phyloP scores from a whole-genome alignment of 2,113 vertebrate genomes.

The Coptodon bakossiorum region DNA sequence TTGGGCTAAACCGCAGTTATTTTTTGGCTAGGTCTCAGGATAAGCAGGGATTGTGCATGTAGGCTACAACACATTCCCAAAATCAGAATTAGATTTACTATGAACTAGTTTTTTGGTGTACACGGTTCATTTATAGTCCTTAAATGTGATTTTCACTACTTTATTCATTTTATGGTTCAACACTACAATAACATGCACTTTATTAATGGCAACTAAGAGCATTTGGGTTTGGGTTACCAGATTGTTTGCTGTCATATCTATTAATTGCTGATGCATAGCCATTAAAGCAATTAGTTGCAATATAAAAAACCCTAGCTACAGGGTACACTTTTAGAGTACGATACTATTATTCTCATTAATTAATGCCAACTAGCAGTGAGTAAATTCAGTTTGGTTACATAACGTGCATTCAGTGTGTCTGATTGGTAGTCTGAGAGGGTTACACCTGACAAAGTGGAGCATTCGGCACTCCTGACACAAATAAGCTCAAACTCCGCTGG shows the following conservation, averaged over 20 bases:
- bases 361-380: neutral
- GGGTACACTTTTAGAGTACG: neutral
- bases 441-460: constrained; percentile 9
- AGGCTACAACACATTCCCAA: constrained; percentile 24
- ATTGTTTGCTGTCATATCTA: neutral
- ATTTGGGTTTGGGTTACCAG: neutral
- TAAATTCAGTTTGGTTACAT: neutral
- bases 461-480: constrained; percentile 49
- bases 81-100: constrained; percentile 19
- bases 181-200: neutral
- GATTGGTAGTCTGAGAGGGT: constrained; percentile 31
- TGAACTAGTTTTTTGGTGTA: neutral
- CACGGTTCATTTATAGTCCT: neutral
- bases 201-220: neutral
- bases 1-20: constrained; percentile 29
- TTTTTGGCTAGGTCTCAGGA: constrained; percentile 23
- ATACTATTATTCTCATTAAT: neutral
- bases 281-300: neutral
- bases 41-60: constrained; percentile 59
- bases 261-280: neutral
- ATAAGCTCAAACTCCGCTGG: constrained; percentile 27
- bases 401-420: neutral
- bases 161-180: neutral
- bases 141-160: neutral
- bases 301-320: neutral